Evolutionary conservation across 2,888 invertebrate species (phyloP), one percentile per base, ranked within the genome.

Genomic region (Lepidochitona cinerea): DNA sequence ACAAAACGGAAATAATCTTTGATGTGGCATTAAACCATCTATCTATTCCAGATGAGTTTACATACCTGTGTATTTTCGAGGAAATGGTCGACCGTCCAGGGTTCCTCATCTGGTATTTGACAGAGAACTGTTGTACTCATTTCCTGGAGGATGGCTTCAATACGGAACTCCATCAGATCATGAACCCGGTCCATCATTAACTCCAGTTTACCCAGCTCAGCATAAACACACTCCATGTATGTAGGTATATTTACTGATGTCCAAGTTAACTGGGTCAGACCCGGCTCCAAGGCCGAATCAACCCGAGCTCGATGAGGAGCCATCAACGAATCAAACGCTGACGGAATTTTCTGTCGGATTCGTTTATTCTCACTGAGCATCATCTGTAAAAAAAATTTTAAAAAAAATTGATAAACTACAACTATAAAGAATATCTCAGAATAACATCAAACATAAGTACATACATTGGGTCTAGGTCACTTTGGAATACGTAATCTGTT

Each of bases 321-420:
- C 88, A 98, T 94, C 69, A 98, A 92, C 32, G 96, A 96, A n/a
- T 97, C 93, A 23, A 97, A 96, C 91, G 97, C 97, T 64, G 95
- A 91, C 87, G 96, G 88, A 18, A 92, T 89, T 77, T 89, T 89
- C 35, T 79, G 82, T 41, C 88, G 82, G 5, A 91, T 89, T 23
- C 89, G 75, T 36, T 83, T 81, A 75, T 91, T 89, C 75, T 91
- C 90, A 68, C 88, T 85, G 53, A 92, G 81, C 86, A 92, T 85
- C 86, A 91, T 85, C 91, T 91, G 81, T 23, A 2, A 70, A 68
- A n/a, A 54, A 49, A 32, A 53, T n/a, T n/a, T n/a, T n/a, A n/a
- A n/a, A n/a, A n/a, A n/a, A n/a, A n/a, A n/a, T n/a, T n/a, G n/a
- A n/a, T n/a, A n/a, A n/a, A n/a, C n/a, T n/a, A n/a, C n/a, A n/a